Evolutionary conservation across 2,113 vertebrate genomes (phyloP), one percentile per base, ranked within the genome.

Genomic region (Chascanopsetta lugubris): DNA sequence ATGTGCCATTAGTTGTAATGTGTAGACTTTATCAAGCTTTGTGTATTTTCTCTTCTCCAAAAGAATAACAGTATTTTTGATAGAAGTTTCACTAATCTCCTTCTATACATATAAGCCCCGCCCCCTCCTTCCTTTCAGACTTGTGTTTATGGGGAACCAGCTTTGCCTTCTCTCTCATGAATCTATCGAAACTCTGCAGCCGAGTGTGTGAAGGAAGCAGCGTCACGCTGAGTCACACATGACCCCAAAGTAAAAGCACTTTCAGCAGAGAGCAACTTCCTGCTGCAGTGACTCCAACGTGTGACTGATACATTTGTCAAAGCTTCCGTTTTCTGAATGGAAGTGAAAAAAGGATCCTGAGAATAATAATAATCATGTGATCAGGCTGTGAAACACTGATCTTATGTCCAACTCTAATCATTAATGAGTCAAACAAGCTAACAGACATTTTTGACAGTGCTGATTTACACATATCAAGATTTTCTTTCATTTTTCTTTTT

Each of bases 31-130:
- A 89, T 88, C 90, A 76, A 83, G 79, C 80, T 87, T 82, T 90
- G 80, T 88, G 82, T 90, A 82, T 89, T 87, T n/a, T 91, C 84
- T 88, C 84, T 88, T 84, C 82, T 91, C 77, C 76, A 89, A 89
- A 90, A 89, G 86, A 90, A 87, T 91, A 92, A 91, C 92, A 93
- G 93, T 93, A 91, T 94, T 93, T 90, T 90, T 91, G 75, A 89
- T 91, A 92, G 87, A 84, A 60, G 58, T 85, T 88, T 86, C 87
- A 92, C 91, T 92, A 93, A 92, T 91, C 80, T 74, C 69, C 78
- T 60, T 69, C 27, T 66, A n/a, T n/a, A 65, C 59, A 67, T 77
- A 75, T 60, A 34, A 71, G 34, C 56, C 61, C 75, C 53, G 25
- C 34, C 71, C 59, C 45, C 38, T 42, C 40, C n/a, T n/a, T 53